These are phyloP conservation scores for Chionis minor DNA, from an alignment of 2,113 vertebrate genomes.

Conservation along the genomic window DNA sequence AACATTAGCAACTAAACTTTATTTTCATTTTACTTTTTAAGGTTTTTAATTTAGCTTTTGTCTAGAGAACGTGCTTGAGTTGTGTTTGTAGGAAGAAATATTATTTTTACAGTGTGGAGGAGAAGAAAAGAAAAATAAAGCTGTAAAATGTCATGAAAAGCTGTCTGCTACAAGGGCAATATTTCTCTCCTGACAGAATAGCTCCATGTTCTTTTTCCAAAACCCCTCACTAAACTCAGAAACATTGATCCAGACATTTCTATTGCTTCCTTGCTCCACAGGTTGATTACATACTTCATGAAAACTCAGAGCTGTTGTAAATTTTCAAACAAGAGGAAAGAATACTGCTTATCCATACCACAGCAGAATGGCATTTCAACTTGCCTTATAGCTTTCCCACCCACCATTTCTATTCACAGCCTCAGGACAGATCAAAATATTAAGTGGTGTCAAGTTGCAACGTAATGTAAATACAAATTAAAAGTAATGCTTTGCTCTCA, in stretches of 20 bases:
- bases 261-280: slow-evolving; percentile 50
- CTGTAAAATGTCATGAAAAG: slow-evolving; percentile 28
- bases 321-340: slow-evolving; percentile 12
- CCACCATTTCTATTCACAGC: background rate
- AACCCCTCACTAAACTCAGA: slow-evolving; percentile 51
- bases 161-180: slow-evolving; percentile 18
- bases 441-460: background rate
- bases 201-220: slow-evolving; percentile 36
- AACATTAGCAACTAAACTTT: background rate
- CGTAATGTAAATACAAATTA: background rate
- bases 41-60: background rate
- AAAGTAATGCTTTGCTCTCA: background rate
- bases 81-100: background rate
- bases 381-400: background rate
- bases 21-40: background rate
- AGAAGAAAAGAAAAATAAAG: slow-evolving; percentile 51
- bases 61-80: background rate
- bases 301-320: slow-evolving; percentile 44
- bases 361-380: background rate
- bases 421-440: background rate
- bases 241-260: slow-evolving; percentile 63
- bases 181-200: slow-evolving; percentile 58
- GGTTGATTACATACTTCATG: slow-evolving; percentile 51
- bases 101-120: background rate
- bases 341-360: background rate